These are phyloP conservation scores for Upupa epops DNA, from an alignment of 2,113 vertebrate genomes.

Conservation along the genomic window DNA sequence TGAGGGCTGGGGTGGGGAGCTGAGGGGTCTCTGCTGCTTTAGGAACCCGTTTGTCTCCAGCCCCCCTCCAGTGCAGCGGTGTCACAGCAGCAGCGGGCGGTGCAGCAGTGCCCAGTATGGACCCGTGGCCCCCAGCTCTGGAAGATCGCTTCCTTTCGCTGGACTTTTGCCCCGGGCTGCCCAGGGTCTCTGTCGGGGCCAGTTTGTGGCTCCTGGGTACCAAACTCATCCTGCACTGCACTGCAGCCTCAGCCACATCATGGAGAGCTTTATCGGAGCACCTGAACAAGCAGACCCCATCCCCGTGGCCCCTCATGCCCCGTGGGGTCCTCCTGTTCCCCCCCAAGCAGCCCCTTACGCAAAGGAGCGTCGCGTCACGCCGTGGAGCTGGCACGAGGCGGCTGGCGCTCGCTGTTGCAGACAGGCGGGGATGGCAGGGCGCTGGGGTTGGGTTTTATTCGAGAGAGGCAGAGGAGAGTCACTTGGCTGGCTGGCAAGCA, in stretches of 20 bases:
- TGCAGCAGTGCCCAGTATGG: no score
- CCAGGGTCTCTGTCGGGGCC: background rate
- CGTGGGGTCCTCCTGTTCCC: background rate
- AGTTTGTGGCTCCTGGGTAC: background rate
- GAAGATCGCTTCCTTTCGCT: no score
- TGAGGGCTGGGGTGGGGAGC: background rate
- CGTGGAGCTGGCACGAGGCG: background rate
- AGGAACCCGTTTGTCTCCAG: background rate
- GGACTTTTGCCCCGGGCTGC: background rate
- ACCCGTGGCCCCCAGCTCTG: no score
- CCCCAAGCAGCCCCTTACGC: background rate
- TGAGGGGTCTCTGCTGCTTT: background rate
- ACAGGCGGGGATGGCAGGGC: background rate
- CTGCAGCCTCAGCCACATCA: background rate
- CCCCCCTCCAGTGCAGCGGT: background rate
- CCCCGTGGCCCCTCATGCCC: background rate
- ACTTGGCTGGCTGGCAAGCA: background rate
- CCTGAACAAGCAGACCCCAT: background rate
- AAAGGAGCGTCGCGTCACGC: background rate
- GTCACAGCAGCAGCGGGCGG: rapidly evolving
- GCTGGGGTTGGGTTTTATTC: background rate
- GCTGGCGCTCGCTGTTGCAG: constrained; percentile 1
- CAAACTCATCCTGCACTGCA: background rate
- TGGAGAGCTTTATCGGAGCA: background rate
- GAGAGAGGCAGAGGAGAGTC: background rate